These are phyloP conservation scores for Erpobdella octoculata DNA, from an alignment of 2,888 invertebrate genomes.

Conservation along the genomic window DNA sequence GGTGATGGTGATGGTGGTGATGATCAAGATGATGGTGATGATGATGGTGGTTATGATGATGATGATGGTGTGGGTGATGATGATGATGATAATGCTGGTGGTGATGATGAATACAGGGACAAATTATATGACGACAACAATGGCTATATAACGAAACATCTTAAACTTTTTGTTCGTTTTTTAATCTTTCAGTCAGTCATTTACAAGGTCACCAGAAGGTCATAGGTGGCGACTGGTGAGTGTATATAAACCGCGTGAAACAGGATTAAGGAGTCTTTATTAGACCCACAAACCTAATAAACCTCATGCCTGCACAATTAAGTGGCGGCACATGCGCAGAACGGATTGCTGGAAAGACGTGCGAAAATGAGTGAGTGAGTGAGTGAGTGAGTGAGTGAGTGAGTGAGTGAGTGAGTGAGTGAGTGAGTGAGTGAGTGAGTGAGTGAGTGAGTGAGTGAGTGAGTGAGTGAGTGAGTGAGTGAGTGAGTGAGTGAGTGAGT, in stretches of 20 bases:
- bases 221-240: not conserved
- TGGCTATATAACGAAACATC: too few relatives aligned
- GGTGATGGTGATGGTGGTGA: not conserved
- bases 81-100: too few relatives aligned
- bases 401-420: conserved; percentile 30
- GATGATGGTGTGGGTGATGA: too few relatives aligned
- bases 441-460: conserved; percentile 29
- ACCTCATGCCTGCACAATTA: too few relatives aligned
- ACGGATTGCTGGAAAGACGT: too few relatives aligned
- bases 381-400: conserved; percentile 27
- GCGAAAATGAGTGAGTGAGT: conserved; percentile 18
- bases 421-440: conserved; percentile 29
- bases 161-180: too few relatives aligned
- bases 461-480: conserved; percentile 29
- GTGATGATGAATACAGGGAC: too few relatives aligned
- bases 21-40: not conserved
- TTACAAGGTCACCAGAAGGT: not conserved
- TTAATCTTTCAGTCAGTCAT: too few relatives aligned
- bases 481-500: conserved; percentile 30
- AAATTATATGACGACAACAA: too few relatives aligned
- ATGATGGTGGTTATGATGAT: not conserved
- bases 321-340: too few relatives aligned
- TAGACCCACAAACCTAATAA: conserved; percentile 9
- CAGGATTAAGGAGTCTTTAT: conserved; percentile 6
- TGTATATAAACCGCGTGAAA: not conserved